Evolutionary conservation across 2,888 invertebrate genomes (phyloP).

Genomic region (Acrobeloides nanus): DNA sequence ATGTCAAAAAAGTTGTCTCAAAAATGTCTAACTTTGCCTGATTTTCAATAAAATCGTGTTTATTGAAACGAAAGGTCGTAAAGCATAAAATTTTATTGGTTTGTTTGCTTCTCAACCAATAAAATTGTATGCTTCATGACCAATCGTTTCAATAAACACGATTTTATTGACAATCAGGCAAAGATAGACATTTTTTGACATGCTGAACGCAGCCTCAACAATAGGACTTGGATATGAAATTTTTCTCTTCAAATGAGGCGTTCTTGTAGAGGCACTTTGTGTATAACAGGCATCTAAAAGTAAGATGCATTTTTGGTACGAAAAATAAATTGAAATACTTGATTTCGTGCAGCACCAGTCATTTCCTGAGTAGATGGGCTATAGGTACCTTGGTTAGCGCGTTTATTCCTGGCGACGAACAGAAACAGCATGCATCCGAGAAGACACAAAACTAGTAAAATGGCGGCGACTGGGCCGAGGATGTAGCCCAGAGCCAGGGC

Average conservation of each 20-base stretch:
- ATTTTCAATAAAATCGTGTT: too few relatives aligned
- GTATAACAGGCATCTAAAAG: conserved; percentile 9
- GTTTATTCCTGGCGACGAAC: conserved; percentile 40
- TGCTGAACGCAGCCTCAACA: too few relatives aligned
- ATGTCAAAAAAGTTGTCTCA: too few relatives aligned
- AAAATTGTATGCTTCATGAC: too few relatives aligned
- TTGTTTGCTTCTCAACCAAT: too few relatives aligned
- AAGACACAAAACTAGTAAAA: conserved; percentile 36
- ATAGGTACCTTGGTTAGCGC: conserved; percentile 43
- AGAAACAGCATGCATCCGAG: conserved; percentile 42
- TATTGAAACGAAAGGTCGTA: too few relatives aligned
- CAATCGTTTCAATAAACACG: too few relatives aligned
- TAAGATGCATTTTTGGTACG: background rate
- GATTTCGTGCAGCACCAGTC: conserved; percentile 12
- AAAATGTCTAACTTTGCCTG: too few relatives aligned
- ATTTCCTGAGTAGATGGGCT: conserved; percentile 20
- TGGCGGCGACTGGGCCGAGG: conserved; percentile 37
- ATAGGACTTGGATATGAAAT: too few relatives aligned
- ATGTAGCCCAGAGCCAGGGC: conserved; percentile 37
- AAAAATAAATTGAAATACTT: background rate
- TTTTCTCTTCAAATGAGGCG: conserved; percentile 9
- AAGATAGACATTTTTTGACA: too few relatives aligned
- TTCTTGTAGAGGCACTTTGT: conserved; percentile 10
- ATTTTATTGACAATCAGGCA: too few relatives aligned
- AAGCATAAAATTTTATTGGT: too few relatives aligned